Conservation (phyloP, 2,888 invertebrate species). For the Agrilus cyanescens region DNA sequence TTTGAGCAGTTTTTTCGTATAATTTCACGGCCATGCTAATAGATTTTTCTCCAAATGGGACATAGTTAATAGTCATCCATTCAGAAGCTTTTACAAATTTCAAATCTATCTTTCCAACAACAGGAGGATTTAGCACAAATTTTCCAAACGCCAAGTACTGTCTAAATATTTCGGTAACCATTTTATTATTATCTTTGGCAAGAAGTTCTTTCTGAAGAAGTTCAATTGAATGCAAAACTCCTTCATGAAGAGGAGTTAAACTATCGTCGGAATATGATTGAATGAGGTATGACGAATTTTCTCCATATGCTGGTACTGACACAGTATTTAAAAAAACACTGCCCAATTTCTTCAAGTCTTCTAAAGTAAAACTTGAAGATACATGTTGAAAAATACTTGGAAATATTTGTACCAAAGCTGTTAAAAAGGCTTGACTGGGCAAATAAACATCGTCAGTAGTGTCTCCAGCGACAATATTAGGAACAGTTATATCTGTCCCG, state of each 20-base stretch:
- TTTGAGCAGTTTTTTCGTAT: constrained; percentile 61
- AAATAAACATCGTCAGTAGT: constrained; percentile 53
- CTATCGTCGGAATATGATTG: constrained; percentile 61
- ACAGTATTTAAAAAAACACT: constrained; percentile 64
- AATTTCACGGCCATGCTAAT: constrained; percentile 61
- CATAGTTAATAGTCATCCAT: constrained; percentile 70
- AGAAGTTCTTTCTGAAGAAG: constrained; percentile 69
- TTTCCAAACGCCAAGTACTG: constrained; percentile 54
- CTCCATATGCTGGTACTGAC: constrained; percentile 68
- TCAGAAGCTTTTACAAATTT: constrained; percentile 46
- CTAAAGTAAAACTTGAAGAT: constrained; percentile 45
- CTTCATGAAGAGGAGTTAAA: constrained; percentile 73
- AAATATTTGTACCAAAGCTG: constrained; percentile 90
- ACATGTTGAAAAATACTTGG: constrained; percentile 89
- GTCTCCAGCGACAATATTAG: constrained; percentile 33
- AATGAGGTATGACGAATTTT: constrained; percentile 71
- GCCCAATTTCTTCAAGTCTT: constrained; percentile 72
- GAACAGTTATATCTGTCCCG: constrained; percentile 64
- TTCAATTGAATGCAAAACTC: constrained; percentile 76
- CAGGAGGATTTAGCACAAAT: constrained; percentile 57
- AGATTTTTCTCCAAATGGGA: constrained; percentile 76
- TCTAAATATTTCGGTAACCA: constrained; percentile 56
- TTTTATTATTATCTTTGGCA: constrained; percentile 41
- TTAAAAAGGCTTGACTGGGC: constrained; percentile 87
- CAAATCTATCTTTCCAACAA: constrained; percentile 42